phyloP scores from a whole-genome alignment of 1,140 invertebrate species.

The Ridgeia piscesae region DNA sequence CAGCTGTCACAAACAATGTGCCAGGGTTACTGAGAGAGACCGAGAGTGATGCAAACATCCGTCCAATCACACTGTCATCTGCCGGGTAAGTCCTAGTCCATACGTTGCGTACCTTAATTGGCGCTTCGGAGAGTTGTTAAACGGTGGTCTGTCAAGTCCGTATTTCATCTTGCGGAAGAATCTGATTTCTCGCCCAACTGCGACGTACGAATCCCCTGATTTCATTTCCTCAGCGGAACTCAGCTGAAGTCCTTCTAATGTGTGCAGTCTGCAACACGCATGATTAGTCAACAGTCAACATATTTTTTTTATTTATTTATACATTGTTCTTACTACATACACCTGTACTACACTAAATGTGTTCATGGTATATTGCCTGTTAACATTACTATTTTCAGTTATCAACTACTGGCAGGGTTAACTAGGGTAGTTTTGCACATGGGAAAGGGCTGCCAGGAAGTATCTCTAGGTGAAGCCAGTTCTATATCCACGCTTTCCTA shows the following conservation, averaged over 20 bases:
- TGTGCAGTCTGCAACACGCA: conserved; percentile 20
- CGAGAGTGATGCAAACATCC: too few species aligned
- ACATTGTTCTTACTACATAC: neutral
- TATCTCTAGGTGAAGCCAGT: too few species aligned
- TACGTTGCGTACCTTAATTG: neutral
- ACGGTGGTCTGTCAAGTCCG: neutral
- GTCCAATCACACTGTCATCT: too few species aligned
- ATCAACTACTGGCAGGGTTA: too few species aligned
- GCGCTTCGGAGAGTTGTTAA: conserved; percentile 22
- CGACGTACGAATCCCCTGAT: neutral
- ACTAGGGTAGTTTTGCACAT: too few species aligned
- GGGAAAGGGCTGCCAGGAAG: too few species aligned
- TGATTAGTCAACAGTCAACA: neutral
- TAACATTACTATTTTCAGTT: too few species aligned
- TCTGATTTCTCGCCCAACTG: neutral
- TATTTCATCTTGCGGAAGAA: conserved; percentile 14
- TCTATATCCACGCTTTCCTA: too few species aligned
- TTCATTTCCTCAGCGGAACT: neutral
- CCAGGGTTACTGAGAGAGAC: too few species aligned
- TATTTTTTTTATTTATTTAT: neutral
- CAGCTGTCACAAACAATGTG: too few species aligned
- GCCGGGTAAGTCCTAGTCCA: too few species aligned
- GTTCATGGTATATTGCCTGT: too few species aligned
- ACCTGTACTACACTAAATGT: neutral
- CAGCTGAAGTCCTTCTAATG: neutral